phyloP scores from a whole-genome alignment of 2,888 invertebrate genomes.

The Pseudanteris insignis region DNA sequence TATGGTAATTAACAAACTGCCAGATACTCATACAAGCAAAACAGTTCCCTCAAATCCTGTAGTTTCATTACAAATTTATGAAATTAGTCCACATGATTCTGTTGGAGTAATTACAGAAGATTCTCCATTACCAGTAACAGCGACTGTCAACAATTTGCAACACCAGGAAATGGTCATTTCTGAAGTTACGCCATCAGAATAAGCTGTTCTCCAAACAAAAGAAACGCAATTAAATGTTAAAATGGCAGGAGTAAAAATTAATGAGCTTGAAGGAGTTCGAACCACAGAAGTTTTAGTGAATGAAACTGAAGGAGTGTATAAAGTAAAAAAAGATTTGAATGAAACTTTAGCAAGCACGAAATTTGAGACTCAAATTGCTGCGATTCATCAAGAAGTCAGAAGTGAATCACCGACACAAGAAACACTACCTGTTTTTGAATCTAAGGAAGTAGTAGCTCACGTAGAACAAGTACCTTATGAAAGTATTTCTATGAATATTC shows the following conservation, averaged over 20 bases:
- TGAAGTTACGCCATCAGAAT: slow-evolving; percentile 70
- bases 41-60: slow-evolving; percentile 67
- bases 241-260: slow-evolving; percentile 64
- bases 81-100: slow-evolving; percentile 65
- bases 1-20: slow-evolving; percentile 68
- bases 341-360: slow-evolving; percentile 66
- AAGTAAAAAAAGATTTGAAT: slow-evolving; percentile 59
- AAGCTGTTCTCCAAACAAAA: slow-evolving; percentile 65
- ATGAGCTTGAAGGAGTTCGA: slow-evolving; percentile 67
- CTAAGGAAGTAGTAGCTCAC: slow-evolving; percentile 63
- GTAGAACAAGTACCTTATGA: slow-evolving; percentile 56
- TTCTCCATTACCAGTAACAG: slow-evolving; percentile 64
- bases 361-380: slow-evolving; percentile 67
- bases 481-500: slow-evolving; percentile 63
- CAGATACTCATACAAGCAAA: slow-evolving; percentile 69
- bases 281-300: slow-evolving; percentile 68
- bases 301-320: slow-evolving; percentile 68
- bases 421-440: slow-evolving; percentile 61
- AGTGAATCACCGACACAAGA: slow-evolving; percentile 65
- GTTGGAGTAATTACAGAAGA: slow-evolving; percentile 66
- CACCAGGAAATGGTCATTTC: slow-evolving; percentile 69
- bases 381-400: slow-evolving; percentile 67
- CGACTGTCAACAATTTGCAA: slow-evolving; percentile 63
- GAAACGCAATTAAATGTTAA: slow-evolving; percentile 63
- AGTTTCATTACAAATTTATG: slow-evolving; percentile 68